These are phyloP conservation scores for Cryptus viduatorius DNA, from an alignment of 2,888 invertebrate species.

Conservation along the genomic window DNA sequence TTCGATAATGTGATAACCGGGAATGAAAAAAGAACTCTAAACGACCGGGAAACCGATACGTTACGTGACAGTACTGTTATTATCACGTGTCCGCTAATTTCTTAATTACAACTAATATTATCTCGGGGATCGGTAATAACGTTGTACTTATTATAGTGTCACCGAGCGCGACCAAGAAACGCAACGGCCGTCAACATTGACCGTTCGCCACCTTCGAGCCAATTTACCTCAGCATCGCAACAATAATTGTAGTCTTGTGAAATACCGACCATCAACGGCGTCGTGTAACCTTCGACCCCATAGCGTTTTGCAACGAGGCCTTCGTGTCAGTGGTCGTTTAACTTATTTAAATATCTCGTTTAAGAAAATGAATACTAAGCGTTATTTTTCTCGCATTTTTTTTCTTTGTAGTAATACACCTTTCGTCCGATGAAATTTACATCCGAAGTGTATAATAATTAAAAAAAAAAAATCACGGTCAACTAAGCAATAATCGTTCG, in stretches of 20 bases:
- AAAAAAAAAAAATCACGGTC: neutral
- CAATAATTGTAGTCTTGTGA: conserved; percentile 18
- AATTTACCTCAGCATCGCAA: neutral
- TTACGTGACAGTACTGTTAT: neutral
- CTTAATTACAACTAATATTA: neutral
- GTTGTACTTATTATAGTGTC: neutral
- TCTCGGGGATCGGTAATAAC: neutral
- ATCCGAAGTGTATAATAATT: neutral
- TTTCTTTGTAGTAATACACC: neutral
- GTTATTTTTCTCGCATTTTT: neutral
- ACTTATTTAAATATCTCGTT: conserved; percentile 2
- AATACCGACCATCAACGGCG: neutral
- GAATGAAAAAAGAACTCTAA: neutral
- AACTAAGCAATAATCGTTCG: no score
- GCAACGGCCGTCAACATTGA: neutral
- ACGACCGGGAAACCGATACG: neutral
- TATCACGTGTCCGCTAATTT: neutral
- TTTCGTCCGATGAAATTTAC: neutral
- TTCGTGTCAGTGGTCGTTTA: neutral
- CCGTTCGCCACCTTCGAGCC: neutral
- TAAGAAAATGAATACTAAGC: neutral
- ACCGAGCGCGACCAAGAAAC: neutral
- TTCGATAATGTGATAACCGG: neutral
- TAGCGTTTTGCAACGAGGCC: conserved; percentile 8
- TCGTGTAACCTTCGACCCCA: neutral